Base-by-base conservation (phyloP, 53 echinoderm and acorn worm genomes). In the Pentamera pediparva region DNA sequence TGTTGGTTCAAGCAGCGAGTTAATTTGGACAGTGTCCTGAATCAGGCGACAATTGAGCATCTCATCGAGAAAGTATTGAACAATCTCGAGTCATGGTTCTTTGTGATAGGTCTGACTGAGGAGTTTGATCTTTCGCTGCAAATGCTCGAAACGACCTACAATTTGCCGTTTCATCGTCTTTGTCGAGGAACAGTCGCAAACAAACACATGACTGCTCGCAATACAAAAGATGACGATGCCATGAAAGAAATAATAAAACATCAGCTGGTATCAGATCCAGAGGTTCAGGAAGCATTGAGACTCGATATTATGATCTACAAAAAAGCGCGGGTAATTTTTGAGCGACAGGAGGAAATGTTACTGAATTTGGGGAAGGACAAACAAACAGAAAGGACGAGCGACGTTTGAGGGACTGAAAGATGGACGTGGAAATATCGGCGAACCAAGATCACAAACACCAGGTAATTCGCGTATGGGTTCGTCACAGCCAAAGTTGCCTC, bases 81-180 rank as follows among this genome's bases (percentile, higher is more conserved):
- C 10, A 85, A 92, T 59, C 82, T 92, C 1, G 92, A 88, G 51
- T 67, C 82, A 7, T 92, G 92, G 92, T 92, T 92, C 54, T 61
- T 85, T 20, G 62, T 92, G 6, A 82, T 92, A 21, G 85, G 88
- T 8, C 31, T 92, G 41, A 85, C 85, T 0, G 85, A 83, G 24
- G 85, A 92, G 11, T 92, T 76, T 57, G 85, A 88, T 52, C 29
- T 81, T 3, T 82, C 88, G 17, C 72, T 92, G 12, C 64, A 63
- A 2, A 78, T 92, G 76, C 65, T 92, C 41, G 59, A 79, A 37
- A 56, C 61, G 2, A 80, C 78, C 8, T 92, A 88, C 59, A 54
- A 82, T 57, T 10, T 88, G 28, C 88, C 92, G 0, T 92, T 88
- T 35, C 50, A 57, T 35, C 53, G 56, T 39, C 32, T 34, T 3